phyloP scores from a whole-genome alignment of 2,113 vertebrate genomes.

The Boulengeromyrus knoepffleri region DNA sequence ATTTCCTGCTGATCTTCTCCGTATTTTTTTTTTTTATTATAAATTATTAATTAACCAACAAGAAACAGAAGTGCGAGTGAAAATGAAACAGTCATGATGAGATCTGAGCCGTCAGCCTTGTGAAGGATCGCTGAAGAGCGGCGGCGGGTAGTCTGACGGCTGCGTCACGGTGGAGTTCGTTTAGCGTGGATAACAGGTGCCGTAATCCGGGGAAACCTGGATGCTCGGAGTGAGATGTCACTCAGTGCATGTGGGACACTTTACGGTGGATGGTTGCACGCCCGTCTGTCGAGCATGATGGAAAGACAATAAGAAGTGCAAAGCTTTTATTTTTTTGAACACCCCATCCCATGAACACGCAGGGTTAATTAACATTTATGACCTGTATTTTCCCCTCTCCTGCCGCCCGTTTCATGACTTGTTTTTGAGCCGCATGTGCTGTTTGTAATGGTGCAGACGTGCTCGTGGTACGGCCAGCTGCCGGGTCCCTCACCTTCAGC shows the following conservation, averaged over 20 bases:
- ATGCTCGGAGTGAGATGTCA: neutral
- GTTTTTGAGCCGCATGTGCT: neutral
- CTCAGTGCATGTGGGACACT: neutral
- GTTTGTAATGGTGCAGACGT: neutral
- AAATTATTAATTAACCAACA: neutral
- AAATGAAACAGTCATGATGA: neutral
- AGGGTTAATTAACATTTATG: neutral
- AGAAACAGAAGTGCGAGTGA: neutral
- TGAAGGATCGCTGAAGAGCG: neutral
- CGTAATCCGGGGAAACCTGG: neutral
- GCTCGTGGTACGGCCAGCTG: neutral
- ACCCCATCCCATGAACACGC: neutral
- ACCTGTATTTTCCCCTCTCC: neutral
- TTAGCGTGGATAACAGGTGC: neutral
- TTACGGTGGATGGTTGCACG: neutral
- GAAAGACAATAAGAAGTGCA: neutral
- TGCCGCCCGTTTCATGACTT: neutral
- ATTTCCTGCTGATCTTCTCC: neutral
- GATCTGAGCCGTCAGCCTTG: neutral
- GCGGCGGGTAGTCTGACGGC: neutral
- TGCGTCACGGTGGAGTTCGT: neutral
- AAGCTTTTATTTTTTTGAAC: neutral
- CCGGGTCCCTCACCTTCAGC: neutral
- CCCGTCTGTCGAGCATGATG: neutral
- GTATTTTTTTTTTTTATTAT: neutral